Percentiles rank a stretch among this genome's conserved stretches.
Evolutionary conservation across 1,140 invertebrate species (phyloP).

Genomic region (Anoplolepis gracilipes): DNA sequence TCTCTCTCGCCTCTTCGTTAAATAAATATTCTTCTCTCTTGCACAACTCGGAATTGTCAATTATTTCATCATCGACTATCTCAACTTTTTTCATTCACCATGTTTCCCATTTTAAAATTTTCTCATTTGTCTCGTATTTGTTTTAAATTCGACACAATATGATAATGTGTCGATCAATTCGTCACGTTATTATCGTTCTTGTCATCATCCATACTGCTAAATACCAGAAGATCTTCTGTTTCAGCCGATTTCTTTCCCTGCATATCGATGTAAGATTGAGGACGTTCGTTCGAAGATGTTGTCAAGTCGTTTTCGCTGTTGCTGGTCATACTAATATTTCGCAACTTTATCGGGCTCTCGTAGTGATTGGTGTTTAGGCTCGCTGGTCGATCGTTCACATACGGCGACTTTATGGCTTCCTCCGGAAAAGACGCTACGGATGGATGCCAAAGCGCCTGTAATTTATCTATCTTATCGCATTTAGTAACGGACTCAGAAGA

Average conservation of each 20-base stretch:
- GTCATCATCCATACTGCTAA: conserved; percentile 66
- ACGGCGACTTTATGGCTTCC: conserved; percentile 73
- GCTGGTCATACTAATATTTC: conserved; percentile 78
- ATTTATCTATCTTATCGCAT: conserved; percentile 84
- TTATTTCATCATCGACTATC: background rate
- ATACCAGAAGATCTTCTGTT: conserved; percentile 75
- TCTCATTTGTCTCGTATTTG: conserved; percentile 4
- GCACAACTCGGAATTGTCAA: background rate
- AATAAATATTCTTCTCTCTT: conserved; percentile 37
- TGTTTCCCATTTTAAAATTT: conserved; percentile 13
- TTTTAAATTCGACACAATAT: background rate
- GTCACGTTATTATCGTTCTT: conserved; percentile 62
- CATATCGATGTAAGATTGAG: conserved; percentile 86
- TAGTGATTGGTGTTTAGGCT: conserved; percentile 81
- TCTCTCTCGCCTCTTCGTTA: background rate
- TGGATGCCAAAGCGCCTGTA: conserved; percentile 81
- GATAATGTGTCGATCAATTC: conserved; percentile 28
- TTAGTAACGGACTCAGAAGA: conserved; percentile 80
- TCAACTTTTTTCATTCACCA: conserved; percentile 8
- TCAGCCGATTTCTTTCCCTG: conserved; percentile 74
- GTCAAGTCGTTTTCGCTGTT: conserved; percentile 82
- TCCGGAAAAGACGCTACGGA: conserved; percentile 73
- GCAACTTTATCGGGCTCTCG: conserved; percentile 85
- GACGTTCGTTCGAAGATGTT: conserved; percentile 80
- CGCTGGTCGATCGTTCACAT: conserved; percentile 79